Base-by-base conservation (phyloP, 2,113 vertebrate species). In the Lichenostomus cassidix region DNA sequence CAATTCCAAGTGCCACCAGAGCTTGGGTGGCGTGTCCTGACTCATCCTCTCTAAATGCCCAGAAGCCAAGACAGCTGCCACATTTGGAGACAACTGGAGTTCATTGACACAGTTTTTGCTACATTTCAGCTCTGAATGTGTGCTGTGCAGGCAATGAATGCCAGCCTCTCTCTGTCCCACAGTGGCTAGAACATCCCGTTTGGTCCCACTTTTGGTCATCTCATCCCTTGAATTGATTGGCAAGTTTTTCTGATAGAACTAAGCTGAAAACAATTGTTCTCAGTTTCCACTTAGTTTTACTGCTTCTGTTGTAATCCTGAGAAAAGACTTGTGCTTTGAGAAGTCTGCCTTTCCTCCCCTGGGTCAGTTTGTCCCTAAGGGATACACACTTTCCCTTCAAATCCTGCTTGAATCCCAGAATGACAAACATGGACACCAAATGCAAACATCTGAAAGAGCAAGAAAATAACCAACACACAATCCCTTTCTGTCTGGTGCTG, bases 361-460 rank as follows among this genome's bases (percentile, higher is more conserved):
- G 12, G 50, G 82, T 46, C 60, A 83, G 52, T 60, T 52, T 81
- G 68, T 50, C 76, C 33, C 6, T 78, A 8, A 75, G 46, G 64
- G 33, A 59, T 27, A 13, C 39, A 50, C 13, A 59, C 29, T 84
- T 89, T 39, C 62, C 90, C 74, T 96, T 85, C 62, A 71, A 85
- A 56, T 22, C 33, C 53, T 84, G 65, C 78, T 58, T 58, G 37
- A 87, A 60, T 71, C n/a, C 65, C 77, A 71, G 62, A 39, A 84
- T 6, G 44, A 82, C 2, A 10, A 71, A 87, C 1, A 2, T 3
- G 74, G 47, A 44, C 70, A 68, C 55, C 33, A 58, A 89, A 88
- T 28, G 47, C 64, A 95, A 93, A 91, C 71, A 94, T 12, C 46
- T 63, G 50, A 96, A 95, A 89, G 89, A 94, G 83, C 71, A 94